Conservation (phyloP, 2,797 vertebrate genomes). For the Paguma larvata region DNA sequence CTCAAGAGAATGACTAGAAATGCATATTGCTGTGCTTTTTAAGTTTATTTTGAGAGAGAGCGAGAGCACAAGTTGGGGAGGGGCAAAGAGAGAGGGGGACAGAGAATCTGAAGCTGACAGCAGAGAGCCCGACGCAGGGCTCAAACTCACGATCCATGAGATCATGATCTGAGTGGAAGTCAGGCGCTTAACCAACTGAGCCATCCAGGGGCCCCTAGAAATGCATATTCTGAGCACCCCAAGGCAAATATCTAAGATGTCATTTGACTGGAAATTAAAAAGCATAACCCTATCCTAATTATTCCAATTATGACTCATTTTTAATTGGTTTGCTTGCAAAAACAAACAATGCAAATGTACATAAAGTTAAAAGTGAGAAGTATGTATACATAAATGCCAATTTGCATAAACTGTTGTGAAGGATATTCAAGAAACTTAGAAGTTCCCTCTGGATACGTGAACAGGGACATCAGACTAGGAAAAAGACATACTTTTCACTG, state of each 20-base stretch:
- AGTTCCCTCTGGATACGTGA: neutral
- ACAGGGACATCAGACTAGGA: neutral
- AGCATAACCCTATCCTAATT: neutral
- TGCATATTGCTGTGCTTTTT: neutral
- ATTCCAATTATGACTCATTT: neutral
- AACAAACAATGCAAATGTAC: neutral
- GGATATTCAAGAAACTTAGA: neutral
- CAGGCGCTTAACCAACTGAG: too few relatives aligned
- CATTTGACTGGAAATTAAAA: neutral
- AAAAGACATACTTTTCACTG: neutral
- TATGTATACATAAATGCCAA: neutral
- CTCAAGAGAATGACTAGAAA: neutral
- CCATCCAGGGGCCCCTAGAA: neutral
- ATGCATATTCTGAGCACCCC: neutral
- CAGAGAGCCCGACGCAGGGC: too few relatives aligned
- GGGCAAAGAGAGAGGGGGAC: too few relatives aligned
- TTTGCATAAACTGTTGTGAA: neutral
- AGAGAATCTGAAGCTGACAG: too few relatives aligned
- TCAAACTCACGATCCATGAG: too few relatives aligned
- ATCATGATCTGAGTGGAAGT: too few relatives aligned
- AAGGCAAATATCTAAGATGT: neutral
- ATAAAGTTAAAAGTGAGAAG: neutral
- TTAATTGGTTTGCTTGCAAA: neutral
- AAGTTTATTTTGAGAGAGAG: too few relatives aligned
- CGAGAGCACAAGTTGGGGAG: too few relatives aligned